phyloP scores from a whole-genome alignment of 2,888 invertebrate species.

The Ophion costatus region DNA sequence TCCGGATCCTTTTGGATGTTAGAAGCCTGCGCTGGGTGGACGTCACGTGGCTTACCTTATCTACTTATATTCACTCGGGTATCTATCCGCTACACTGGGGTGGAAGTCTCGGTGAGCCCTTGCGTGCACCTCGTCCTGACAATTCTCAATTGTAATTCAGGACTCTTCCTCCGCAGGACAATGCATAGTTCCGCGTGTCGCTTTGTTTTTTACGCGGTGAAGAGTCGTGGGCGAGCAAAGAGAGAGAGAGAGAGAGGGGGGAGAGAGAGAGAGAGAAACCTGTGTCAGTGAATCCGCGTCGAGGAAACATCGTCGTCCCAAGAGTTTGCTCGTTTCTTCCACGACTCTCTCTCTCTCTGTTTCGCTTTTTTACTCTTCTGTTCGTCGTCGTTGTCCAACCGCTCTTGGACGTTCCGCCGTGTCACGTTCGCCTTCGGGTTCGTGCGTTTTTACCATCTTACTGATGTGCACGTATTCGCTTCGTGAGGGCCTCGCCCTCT shows the following conservation, averaged over 20 bases:
- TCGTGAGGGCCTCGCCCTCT: conserved; percentile 73
- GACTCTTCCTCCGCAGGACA: conserved; percentile 77
- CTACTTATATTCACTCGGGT: conserved; percentile 5
- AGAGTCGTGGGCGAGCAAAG: conserved; percentile 75
- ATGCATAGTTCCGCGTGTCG: conserved; percentile 79
- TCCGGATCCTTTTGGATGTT: background rate
- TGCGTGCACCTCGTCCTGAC: conserved; percentile 59
- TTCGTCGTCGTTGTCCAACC: conserved; percentile 50
- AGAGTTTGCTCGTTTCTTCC: conserved; percentile 62
- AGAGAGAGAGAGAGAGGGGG: conserved; percentile 46
- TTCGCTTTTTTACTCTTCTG: conserved; percentile 29
- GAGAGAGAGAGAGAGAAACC: conserved; percentile 43
- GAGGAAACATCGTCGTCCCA: conserved; percentile 65
- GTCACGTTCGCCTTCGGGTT: conserved; percentile 75
- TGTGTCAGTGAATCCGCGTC: conserved; percentile 67
- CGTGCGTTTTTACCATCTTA: conserved; percentile 72
- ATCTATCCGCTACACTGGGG: background rate
- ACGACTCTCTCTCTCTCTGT: conserved; percentile 34
- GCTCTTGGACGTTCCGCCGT: conserved; percentile 73
- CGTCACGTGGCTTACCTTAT: background rate
- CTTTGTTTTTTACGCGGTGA: conserved; percentile 74
- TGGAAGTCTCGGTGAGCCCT: conserved; percentile 16
- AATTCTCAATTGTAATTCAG: conserved; percentile 76
- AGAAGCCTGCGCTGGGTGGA: no score
- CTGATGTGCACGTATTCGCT: conserved; percentile 72